Base-by-base conservation (phyloP, 2,797 vertebrate genomes). In the Phalloptychus januarius region DNA sequence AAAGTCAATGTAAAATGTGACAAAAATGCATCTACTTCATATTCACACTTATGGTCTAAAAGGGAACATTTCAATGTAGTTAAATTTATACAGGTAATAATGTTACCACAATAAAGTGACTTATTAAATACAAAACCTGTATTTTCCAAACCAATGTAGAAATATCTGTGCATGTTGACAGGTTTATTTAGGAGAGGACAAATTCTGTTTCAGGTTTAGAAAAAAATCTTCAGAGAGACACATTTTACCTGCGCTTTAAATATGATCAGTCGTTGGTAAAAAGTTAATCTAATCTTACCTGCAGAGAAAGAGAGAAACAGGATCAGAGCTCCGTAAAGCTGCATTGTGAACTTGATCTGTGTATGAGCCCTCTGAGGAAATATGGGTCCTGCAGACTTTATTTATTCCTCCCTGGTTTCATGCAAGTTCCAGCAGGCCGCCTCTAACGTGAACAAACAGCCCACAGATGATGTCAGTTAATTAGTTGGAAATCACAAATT, bases 251-350 rank as follows among this genome's bases (percentile, higher is more conserved):
- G 31, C 6, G 7, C 36, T 63, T 56, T 56, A n/a, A 63, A 18
- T 33, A 36, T 25, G 4, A 33, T 4, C 25, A 0, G 15, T 38
- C 28, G 2, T 16, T 42, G 7, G 5, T 46, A 11, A 40, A 50
- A 28, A 33, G 2, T 2, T 33, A 73, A 67, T 28, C 25, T 28
- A 20, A 63, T 84, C 85, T 87, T 89, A 92, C 90, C 87, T 31
- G 72, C 72, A 38, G 86, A 83, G 15, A 93, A 56, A 54, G 82
- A 84, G 31, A 76, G 2, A 10, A 91, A 69, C 78, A 94, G 52
- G 31, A 88, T 40, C 58, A 91, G 54, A 69, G 71, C 80, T 79
- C 80, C 74, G 7, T 12, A 72, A 58, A 89, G 72, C 61, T 87
- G 33, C 89, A 93, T 94, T 11, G 0, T 89, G 82, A 65, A 44